Base-by-base conservation (phyloP, 2,113 vertebrate genomes). In the Rhagologus leucostigma region DNA sequence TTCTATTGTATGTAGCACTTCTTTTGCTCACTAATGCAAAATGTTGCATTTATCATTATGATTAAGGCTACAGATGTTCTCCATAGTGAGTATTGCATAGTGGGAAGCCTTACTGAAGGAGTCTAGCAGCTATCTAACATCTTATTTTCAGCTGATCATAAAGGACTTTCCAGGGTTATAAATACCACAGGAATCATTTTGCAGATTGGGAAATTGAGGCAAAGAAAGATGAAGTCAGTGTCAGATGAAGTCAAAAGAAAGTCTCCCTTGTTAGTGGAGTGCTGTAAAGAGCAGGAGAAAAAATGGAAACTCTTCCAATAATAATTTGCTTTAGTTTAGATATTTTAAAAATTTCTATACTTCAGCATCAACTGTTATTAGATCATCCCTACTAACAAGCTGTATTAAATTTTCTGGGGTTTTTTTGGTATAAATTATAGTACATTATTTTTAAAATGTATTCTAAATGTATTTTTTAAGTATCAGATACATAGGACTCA, bases 61-160 rank as follows among this genome's bases (percentile, higher is more conserved):
- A 93, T 76, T 87, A 74, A 90, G 86, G 62, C 89, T 95, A 88
- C 91, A 96, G 94, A 95, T 97, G 95, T 96, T 96, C 91, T 93
- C 90, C 64, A 44, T 11, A 88, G 84, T 52, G 57, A 84, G 55
- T 30, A 65, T 42, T 19, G 4, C 37, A 24, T 16, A 74, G 82
- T 23, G 80, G 89, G 56, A 90, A 95, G 56, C 52, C 13, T 0
- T 42, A 50, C 71, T 77, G 68, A 93, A 64, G 82, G 64, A 67
- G 93, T 95, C 93, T 96, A 88, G 87, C 93, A 92, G 75, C 83
- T 95, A 83, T 74, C 65, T 90, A 85, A 69, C 23, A 80, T 91
- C 68, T 95, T 84, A 46, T 74, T 42, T 33, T 90, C 75, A 77
- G 59, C 33, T 80, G 93, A 77, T 80, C 15, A 2, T 55, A 76